Percentiles rank a stretch among this genome's conserved stretches.
Evolutionary conservation across 2,797 vertebrate genomes (phyloP).

Genomic region (Amblyopsis hoosieri): DNA sequence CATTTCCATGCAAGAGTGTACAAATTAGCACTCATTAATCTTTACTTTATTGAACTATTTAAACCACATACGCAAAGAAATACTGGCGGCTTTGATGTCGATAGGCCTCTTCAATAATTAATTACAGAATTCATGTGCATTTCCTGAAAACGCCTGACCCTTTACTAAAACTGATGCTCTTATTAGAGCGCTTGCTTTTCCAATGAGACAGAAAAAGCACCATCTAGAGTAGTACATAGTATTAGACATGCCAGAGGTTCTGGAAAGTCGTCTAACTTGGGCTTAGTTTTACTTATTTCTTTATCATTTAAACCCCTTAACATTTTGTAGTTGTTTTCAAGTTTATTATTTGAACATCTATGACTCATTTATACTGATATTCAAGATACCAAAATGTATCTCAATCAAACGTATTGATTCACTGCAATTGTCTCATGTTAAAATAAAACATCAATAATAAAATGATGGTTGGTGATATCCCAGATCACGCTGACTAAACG

Average conservation of each 20-base stretch:
- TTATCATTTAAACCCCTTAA: not conserved
- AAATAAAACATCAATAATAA: conserved; percentile 45
- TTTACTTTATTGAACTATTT: conserved; percentile 76
- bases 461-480: conserved; percentile 64
- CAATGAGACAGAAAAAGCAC: conserved; percentile 49
- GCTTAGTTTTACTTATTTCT: not conserved
- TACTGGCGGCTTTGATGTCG: conserved; percentile 73
- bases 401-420: not conserved
- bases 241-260: conserved; percentile 24
- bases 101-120: conserved; percentile 73
- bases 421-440: not conserved
- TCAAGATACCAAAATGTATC: conserved; percentile 1
- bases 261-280: conserved; percentile 7
- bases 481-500: conserved; percentile 71
- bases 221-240: conserved; percentile 21
- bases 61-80: conserved; percentile 69
- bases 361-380: not conserved
- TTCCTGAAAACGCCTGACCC: conserved; percentile 74
- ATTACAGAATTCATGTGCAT: conserved; percentile 68
- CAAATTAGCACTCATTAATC: conserved; percentile 78
- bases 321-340: not conserved
- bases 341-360: not conserved
- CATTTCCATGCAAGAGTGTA: conserved; percentile 49
- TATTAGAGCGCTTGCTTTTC: conserved; percentile 55
- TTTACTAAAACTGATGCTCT: conserved; percentile 50